These are phyloP conservation scores for Tetrax tetrax DNA, from an alignment of 2,113 vertebrate species.

Conservation along the genomic window DNA sequence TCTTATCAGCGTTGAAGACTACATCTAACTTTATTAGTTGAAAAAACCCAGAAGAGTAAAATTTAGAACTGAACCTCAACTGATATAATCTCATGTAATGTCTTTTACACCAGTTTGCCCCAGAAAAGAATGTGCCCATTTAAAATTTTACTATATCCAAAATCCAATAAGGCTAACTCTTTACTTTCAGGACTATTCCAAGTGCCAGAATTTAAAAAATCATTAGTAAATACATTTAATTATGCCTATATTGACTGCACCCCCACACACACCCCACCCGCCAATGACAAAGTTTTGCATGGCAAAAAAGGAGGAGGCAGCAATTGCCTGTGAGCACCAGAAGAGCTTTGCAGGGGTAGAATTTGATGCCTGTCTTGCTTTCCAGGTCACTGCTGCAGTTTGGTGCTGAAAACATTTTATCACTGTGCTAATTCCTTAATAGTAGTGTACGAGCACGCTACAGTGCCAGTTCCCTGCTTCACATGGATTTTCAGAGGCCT, in stretches of 20 bases:
- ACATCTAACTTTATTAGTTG: neutral
- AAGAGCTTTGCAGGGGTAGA: neutral
- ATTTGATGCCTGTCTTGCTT: neutral
- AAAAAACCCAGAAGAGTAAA: neutral
- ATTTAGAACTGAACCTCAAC: neutral
- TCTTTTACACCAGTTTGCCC: neutral
- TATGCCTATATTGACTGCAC: neutral
- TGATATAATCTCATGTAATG: neutral
- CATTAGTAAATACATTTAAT: neutral
- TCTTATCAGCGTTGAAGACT: neutral
- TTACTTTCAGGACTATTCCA: neutral
- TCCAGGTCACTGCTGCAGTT: neutral
- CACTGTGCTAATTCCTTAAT: neutral
- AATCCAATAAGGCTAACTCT: neutral
- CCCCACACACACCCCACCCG: neutral
- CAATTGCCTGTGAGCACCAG: neutral
- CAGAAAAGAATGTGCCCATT: neutral
- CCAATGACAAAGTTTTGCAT: neutral
- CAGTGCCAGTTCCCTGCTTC: neutral
- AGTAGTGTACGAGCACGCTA: accelerated
- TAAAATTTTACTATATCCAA: neutral
- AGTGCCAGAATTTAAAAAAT: neutral
- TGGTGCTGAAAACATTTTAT: neutral
- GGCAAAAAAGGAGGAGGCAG: neutral
- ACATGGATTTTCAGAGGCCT: neutral